These are phyloP conservation scores for Mythimna albipuncta DNA, from an alignment of 2,888 invertebrate species.

Conservation along the genomic window DNA sequence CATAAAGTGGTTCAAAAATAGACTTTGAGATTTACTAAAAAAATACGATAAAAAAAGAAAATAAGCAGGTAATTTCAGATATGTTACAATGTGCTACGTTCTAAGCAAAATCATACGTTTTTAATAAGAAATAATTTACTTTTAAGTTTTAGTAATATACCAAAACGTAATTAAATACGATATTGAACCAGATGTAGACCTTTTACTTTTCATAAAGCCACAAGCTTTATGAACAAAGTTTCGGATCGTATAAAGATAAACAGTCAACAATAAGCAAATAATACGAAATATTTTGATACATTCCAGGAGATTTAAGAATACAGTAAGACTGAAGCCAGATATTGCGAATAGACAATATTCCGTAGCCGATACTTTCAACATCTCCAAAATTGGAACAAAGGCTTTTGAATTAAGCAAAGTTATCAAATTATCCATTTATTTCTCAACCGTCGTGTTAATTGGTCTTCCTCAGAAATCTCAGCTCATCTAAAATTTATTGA, in stretches of 20 bases:
- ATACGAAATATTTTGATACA: background rate
- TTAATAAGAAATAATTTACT: no score
- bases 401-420: background rate
- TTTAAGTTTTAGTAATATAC: no score
- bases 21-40: no score
- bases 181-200: no score
- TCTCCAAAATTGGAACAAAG: slow-evolving; percentile 15
- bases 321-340: background rate
- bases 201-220: no score
- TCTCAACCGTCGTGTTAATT: slow-evolving; percentile 26
- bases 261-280: background rate
- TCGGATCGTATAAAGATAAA: background rate
- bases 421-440: slow-evolving; percentile 24
- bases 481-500: slow-evolving; percentile 25
- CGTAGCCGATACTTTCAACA: background rate
- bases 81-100: background rate
- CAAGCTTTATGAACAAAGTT: no score
- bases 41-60: no score
- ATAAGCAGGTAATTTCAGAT: no score
- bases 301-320: background rate
- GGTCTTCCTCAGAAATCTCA: slow-evolving; percentile 6
- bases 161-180: no score
- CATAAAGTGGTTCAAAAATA: no score
- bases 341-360: background rate
- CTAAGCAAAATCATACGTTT: background rate